Percentiles rank a stretch among this genome's conserved stretches.
phyloP scores from a whole-genome alignment of 92 coral and sea anemone species.

The Phenganax subtilis region DNA sequence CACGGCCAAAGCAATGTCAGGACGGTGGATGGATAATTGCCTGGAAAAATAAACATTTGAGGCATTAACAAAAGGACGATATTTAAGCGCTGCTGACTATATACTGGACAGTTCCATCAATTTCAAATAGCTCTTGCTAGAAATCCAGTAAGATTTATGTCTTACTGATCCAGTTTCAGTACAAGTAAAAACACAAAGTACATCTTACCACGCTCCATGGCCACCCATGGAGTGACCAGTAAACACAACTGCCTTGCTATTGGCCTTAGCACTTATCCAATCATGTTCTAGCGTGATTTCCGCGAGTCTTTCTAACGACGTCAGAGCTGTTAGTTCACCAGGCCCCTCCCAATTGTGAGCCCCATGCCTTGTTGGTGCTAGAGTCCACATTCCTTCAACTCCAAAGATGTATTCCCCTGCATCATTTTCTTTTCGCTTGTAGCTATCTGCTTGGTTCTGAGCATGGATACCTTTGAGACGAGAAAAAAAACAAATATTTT shows the following conservation, averaged over 20 bases:
- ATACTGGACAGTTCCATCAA: no score
- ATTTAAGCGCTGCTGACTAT: no score
- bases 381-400: constrained; percentile 77
- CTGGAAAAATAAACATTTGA: constrained; percentile 37
- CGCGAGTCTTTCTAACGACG: constrained; percentile 68
- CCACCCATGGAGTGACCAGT: constrained; percentile 99
- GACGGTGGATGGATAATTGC: constrained; percentile 83
- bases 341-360: constrained; percentile 99
- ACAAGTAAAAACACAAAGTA: no score
- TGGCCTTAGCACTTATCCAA: constrained; percentile 64
- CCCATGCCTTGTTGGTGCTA: constrained; percentile 98
- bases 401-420: constrained; percentile 83
- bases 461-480: constrained; percentile 69
- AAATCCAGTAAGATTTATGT: neutral
- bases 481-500: neutral
- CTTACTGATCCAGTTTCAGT: neutral
- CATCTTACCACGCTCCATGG: constrained; percentile 92
- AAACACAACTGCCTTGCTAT: constrained; percentile 63
- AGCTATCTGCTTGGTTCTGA: constrained; percentile 97
- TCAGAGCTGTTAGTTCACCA: constrained; percentile 88
- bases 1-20: constrained; percentile 90
- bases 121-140: neutral
- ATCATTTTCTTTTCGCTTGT: constrained; percentile 75
- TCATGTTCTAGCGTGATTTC: constrained; percentile 57
- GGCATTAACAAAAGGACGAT: no score